Evolutionary conservation across 2,797 vertebrate genomes (phyloP), one percentile per base, ranked within the genome.

Genomic region (Limnodromus scolopaceus): DNA sequence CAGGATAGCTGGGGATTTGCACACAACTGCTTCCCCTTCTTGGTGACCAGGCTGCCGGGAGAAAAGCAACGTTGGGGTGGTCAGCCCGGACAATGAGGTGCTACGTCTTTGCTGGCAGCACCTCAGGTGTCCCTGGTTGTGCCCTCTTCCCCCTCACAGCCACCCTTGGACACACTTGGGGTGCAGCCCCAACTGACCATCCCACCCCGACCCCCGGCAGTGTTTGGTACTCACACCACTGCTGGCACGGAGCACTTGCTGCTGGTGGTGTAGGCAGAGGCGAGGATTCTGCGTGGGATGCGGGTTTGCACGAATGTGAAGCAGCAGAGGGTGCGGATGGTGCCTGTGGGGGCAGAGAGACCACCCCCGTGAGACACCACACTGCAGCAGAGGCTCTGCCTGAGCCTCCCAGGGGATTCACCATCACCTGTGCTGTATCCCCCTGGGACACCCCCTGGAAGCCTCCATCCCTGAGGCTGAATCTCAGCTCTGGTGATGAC

Each of bases 221-320:
- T 9, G 24, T 1, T 80, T 60, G 49, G 27, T 91, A 85, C 91
- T 96, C 55, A 94, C 94, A 93, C 0, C 45, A 85, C 75, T 0
- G 2, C 94, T 15, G 49, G 78, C 28, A 0, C 0, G 27, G 4
- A 1, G n/a, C 1, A 88, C 2, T 0, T 0, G 3, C 0, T 10
- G 82, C 57, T 82, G 48, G 48, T 81, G 39, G 0, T 0, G 53
- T 68, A 55, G 70, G 30, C 30, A 2, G 20, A 68, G 14, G 0
- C 0, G 30, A 95, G 25, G 0, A 0, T 0, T 0, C 1, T 3
- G 6, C 0, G 20, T 1, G 23, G 23, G n/a, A 92, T 0, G 7
- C 0, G 17, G 0, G 0, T 13, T 0, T 0, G 1, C 1, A 0
- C 0, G 25, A n/a, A 32, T 0, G 0, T 0, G 3, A 10, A 0